Base-by-base conservation (phyloP, 1,140 invertebrate species). In the Macrobrachium nipponense region DNA sequence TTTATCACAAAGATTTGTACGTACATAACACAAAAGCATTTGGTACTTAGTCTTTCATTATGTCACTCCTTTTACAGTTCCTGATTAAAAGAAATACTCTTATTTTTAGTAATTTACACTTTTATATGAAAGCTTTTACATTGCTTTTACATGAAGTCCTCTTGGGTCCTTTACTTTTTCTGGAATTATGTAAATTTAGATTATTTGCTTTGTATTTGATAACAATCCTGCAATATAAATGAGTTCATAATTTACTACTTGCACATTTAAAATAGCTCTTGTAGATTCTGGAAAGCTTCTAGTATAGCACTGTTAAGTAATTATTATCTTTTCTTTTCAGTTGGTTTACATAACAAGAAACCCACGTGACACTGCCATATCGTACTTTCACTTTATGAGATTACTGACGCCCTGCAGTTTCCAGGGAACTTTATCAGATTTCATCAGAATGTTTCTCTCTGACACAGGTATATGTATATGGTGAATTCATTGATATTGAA, bases 341-440 rank as follows among this genome's bases (percentile, higher is more conserved):
- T 89, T 93, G 2, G 95, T 99, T 76, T 99, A 99, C 90, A 94
- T 97, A 0, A 93, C 95, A 0, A 93, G 98, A 72, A 98, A 99
- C 92, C 97, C 98, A 2, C 98, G 98, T 91, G 98, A 99, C 90
- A 94, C 96, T 86, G 96, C 96, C 72, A 97, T 99, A 0, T 98
- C 97, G 0, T 98, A 96, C 90, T 98, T 96, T 90, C 95, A 98
- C 91, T 97, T 98, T 90, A 94, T 94, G 88, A 93, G 92, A 88
- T 89, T 94, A n/a, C 92, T 96, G 18, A 94, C 96, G 87, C 92
- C 93, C 44, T 77, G 87, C 12, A 91, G 95, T 0, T 94, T 94
- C 82, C 91, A 90, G 43, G 94, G 94, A 0, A 92, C 93, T 2
- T 96, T 98, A 89, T 94, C 96, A n/a, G 94, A 96, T 14, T 97